A percentile compares a stretch with the other conserved stretches of the same genome.
These are phyloP conservation scores for Gadopsis bispinosus DNA, from an alignment of 2,797 vertebrate genomes.

Conservation along the genomic window DNA sequence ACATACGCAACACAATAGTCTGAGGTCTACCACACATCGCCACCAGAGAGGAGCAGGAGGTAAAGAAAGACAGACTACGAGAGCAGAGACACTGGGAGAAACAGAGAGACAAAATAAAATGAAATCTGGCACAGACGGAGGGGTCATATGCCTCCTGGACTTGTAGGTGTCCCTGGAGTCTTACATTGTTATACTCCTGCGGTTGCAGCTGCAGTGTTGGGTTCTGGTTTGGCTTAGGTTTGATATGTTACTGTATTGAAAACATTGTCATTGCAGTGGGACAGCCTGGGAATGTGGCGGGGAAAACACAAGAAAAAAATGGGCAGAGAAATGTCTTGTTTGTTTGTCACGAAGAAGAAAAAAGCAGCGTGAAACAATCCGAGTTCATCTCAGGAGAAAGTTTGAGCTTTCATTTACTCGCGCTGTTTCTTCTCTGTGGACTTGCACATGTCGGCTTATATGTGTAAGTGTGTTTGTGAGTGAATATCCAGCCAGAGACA, in stretches of 20 bases:
- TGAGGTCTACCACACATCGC: slow-evolving; percentile 78
- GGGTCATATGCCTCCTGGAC: slow-evolving; percentile 59
- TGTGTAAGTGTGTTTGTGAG: slow-evolving; percentile 6
- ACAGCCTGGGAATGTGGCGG: slow-evolving; percentile 73
- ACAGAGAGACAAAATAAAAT: slow-evolving; percentile 40
- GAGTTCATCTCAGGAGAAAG: slow-evolving; percentile 71
- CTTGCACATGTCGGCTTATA: slow-evolving; percentile 19
- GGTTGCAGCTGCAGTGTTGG: slow-evolving; percentile 55
- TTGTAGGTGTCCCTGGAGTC: slow-evolving; percentile 66
- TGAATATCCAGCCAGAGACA: slow-evolving; percentile 15
- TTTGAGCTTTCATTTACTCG: slow-evolving; percentile 33
- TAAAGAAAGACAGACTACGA: slow-evolving; percentile 55
- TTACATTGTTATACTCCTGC: slow-evolving; percentile 68
- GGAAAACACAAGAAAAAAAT: slow-evolving; percentile 49
- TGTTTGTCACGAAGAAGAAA: slow-evolving; percentile 61
- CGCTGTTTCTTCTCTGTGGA: slow-evolving; percentile 20
- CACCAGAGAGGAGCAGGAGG: slow-evolving; percentile 64
- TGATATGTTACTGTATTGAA: slow-evolving; percentile 67
- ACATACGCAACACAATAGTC: slow-evolving; percentile 77
- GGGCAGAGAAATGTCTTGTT: slow-evolving; percentile 63
- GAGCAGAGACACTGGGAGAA: slow-evolving; percentile 36
- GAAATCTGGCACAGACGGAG: slow-evolving; percentile 33
- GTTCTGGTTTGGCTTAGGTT: slow-evolving; percentile 68
- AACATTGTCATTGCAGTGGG: slow-evolving; percentile 57
- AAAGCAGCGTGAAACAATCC: slow-evolving; percentile 38